These are phyloP conservation scores for Limnodromus scolopaceus DNA, from an alignment of 2,797 vertebrate species.

Conservation along the genomic window DNA sequence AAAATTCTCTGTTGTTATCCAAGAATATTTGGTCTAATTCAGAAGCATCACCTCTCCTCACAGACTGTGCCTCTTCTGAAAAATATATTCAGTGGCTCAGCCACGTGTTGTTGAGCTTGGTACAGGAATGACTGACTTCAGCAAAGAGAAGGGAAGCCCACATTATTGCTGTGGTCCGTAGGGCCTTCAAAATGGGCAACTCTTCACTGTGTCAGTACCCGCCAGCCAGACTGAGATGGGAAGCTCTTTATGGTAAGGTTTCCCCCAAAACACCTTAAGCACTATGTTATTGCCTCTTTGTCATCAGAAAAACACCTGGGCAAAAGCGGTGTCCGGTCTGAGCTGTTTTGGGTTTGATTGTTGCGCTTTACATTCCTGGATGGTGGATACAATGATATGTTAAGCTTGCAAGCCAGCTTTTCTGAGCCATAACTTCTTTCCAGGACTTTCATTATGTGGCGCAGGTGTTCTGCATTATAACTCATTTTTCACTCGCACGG, in stretches of 20 bases:
- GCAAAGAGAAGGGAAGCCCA: not conserved
- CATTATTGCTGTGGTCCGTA: not conserved
- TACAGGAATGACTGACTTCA: not conserved
- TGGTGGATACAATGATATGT: not conserved
- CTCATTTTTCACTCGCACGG: conserved; percentile 62
- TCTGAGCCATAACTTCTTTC: conserved; percentile 65
- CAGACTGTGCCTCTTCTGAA: not conserved
- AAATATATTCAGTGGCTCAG: not conserved
- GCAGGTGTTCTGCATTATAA: conserved; percentile 71
- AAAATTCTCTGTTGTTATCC: not conserved
- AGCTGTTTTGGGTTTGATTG: not conserved
- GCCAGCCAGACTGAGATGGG: not conserved
- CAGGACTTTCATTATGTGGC: conserved; percentile 53
- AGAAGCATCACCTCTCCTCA: not conserved
- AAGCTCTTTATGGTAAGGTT: not conserved
- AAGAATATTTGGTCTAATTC: not conserved
- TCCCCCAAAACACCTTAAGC: not conserved
- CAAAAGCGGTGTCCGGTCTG: not conserved
- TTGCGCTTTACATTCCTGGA: not conserved
- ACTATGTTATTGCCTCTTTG: not conserved
- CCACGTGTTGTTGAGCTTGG: not conserved
- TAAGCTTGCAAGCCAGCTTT: conserved; percentile 48
- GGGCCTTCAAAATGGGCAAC: not conserved
- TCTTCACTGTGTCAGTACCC: not conserved
- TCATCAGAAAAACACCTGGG: conserved; percentile 1